Evolutionary conservation across 2,888 invertebrate species (phyloP), one percentile per base, ranked within the genome.

Genomic region (Ditylenchus weischeri): DNA sequence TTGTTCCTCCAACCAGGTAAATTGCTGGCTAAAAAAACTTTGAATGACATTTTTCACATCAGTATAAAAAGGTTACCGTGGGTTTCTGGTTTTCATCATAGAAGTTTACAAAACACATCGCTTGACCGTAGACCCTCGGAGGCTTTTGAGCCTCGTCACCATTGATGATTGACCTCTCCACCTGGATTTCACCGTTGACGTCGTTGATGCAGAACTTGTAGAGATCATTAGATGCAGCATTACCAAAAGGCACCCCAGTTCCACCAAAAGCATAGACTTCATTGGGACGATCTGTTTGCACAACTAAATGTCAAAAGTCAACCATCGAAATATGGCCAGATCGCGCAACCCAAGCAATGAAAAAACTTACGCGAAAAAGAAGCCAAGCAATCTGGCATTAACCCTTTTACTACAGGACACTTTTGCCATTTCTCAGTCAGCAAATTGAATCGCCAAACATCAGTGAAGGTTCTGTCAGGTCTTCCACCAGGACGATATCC

Each of bases 1-100:
- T 68, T 4, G 78, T 78, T 43, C 78, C 78, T 15, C 79, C 79
- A 61, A 77, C 61, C 35, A 75, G 61, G 61, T 76, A 78, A 35
- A 72, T 48, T 13, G 59, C 60, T 35, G 69, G 69, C 43, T 43
- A 43, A 43, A 43, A 15, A 43, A 15, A 43, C 43, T 43, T 2
- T 43, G 43, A 43, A 6, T 3, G 43, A 43, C 43, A 43, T 2
- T 43, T 2, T 29, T 5, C 29, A 29, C 29, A 43, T 6, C 3
- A 43, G 8, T 8, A 6, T 43, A 2, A 15, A 43, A 15, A 43
- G 8, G 43, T 43, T 43, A 43, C 43, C 1, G 11, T 43, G 8
- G 43, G 1, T 43, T 2, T 43, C 43, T 43, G 11, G 15, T 13
- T 43, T 43, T 43, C 43, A 43, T 43, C 43, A 15, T 43, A 15